These are phyloP conservation scores for Brachylomia viminalis DNA, from an alignment of 2,888 invertebrate genomes.

Conservation along the genomic window DNA sequence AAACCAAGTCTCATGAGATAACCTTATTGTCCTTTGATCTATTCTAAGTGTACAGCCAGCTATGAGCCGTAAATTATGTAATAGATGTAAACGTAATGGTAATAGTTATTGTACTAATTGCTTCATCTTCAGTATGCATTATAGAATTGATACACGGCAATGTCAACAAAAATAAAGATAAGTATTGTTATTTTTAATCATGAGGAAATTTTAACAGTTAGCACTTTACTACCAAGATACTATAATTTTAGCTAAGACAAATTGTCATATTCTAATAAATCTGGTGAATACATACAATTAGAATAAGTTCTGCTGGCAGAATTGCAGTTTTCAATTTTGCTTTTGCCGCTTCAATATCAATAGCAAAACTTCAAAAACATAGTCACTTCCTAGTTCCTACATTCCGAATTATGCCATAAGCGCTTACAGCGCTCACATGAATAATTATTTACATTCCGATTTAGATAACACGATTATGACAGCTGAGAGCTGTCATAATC, in stretches of 20 bases:
- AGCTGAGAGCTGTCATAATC: too few species aligned
- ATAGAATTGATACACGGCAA: too few species aligned
- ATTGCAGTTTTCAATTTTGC: constrained; percentile 30
- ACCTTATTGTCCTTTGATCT: constrained; percentile 64
- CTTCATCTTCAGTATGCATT: too few species aligned
- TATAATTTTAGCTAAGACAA: background rate
- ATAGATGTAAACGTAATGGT: too few species aligned
- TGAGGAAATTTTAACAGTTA: background rate
- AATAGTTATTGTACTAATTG: too few species aligned
- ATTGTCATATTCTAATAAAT: background rate
- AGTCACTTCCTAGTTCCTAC: too few species aligned
- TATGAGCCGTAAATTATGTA: background rate
- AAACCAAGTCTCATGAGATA: constrained; percentile 51
- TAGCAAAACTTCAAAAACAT: background rate
- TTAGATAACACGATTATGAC: too few species aligned
- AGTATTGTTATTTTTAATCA: background rate
- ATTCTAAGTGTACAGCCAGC: constrained; percentile 5
- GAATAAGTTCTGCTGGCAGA: background rate
- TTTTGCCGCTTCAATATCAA: constrained; percentile 34
- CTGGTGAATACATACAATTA: background rate
- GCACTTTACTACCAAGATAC: background rate
- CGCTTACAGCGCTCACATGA: too few species aligned
- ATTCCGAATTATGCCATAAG: too few species aligned
- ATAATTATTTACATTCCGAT: too few species aligned
- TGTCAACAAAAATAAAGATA: constrained; percentile 12